Percentiles rank a stretch among this genome's conserved stretches.
Evolutionary conservation across 2,113 vertebrate species (phyloP).

Genomic region (Plecotus auritus): DNA sequence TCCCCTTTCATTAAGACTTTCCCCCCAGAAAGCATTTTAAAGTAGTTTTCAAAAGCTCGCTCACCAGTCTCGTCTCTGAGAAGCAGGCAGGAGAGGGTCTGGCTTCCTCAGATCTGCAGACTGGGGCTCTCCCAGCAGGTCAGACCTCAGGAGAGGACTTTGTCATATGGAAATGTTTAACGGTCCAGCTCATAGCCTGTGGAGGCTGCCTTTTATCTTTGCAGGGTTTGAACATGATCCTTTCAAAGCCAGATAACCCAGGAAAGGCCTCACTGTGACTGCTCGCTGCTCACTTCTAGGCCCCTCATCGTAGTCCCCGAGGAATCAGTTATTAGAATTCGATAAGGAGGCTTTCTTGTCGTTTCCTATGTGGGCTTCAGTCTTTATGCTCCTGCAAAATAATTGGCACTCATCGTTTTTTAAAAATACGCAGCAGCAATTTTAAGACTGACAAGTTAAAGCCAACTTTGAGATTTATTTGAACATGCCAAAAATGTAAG

Average conservation of each 20-base stretch:
- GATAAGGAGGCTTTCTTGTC: slow-evolving; percentile 53
- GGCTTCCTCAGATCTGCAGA: slow-evolving; percentile 75
- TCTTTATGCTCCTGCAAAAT: slow-evolving; percentile 53
- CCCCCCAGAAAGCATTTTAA: slow-evolving; percentile 69
- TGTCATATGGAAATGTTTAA: slow-evolving; percentile 84
- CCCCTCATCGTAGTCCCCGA: slow-evolving; percentile 65
- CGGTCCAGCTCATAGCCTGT: slow-evolving; percentile 77
- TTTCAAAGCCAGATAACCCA: slow-evolving; percentile 84
- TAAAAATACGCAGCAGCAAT: slow-evolving; percentile 1
- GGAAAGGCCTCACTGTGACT: slow-evolving; percentile 66
- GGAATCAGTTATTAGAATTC: slow-evolving; percentile 72
- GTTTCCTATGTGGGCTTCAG: not conserved
- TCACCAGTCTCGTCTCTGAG: slow-evolving; percentile 54
- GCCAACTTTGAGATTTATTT: not conserved
- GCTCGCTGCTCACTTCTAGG: slow-evolving; percentile 61
- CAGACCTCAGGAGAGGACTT: slow-evolving; percentile 81
- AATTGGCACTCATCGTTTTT: not conserved
- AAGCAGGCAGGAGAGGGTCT: slow-evolving; percentile 56
- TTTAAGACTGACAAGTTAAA: not conserved
- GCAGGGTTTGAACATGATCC: slow-evolving; percentile 84
- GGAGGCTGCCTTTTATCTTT: slow-evolving; percentile 82
- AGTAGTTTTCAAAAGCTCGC: slow-evolving; percentile 76
- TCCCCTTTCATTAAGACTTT: slow-evolving; percentile 62
- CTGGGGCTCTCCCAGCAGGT: slow-evolving; percentile 63
- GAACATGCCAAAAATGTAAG: fast-evolving